Evolutionary conservation across 2,113 vertebrate genomes (phyloP).

Genomic region (Megaleporinus macrocephalus): DNA sequence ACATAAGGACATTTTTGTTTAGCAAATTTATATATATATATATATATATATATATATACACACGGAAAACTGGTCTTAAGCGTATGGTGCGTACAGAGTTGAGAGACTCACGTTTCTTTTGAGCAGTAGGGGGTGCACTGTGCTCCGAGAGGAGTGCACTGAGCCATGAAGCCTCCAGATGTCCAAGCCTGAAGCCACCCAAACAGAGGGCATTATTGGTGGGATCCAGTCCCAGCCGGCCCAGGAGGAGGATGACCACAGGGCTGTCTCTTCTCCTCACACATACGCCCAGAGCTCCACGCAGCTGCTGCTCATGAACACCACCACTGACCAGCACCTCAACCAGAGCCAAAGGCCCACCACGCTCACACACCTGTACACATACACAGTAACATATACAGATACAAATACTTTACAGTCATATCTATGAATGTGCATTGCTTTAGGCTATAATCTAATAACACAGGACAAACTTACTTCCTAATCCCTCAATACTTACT

Average conservation of each 20-base stretch:
- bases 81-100: not conserved
- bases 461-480: not conserved
- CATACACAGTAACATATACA: conserved; percentile 3
- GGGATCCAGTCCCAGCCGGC: conserved; percentile 87
- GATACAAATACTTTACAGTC: not conserved
- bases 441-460: not conserved
- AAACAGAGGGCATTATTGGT: conserved; percentile 90
- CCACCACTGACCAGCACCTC: conserved; percentile 86
- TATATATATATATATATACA: not conserved
- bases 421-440: not conserved
- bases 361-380: conserved; percentile 83
- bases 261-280: conserved; percentile 84
- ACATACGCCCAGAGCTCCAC: conserved; percentile 82
- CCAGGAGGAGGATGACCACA: conserved; percentile 84
- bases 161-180: conserved; percentile 89
- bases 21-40: no score
- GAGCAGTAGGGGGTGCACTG: conserved; percentile 67
- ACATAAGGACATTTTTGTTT: no score
- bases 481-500: no score
- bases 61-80: not conserved
- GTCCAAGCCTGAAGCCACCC: conserved; percentile 88
- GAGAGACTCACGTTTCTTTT: conserved; percentile 69
- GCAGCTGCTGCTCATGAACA: conserved; percentile 87
- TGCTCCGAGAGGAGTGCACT: conserved; percentile 85
- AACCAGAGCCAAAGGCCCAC: conserved; percentile 85